Percentiles rank a stretch among this genome's conserved stretches.
These are phyloP conservation scores for Engystomops pustulosus DNA, from an alignment of 2,113 vertebrate genomes.

Conservation along the genomic window DNA sequence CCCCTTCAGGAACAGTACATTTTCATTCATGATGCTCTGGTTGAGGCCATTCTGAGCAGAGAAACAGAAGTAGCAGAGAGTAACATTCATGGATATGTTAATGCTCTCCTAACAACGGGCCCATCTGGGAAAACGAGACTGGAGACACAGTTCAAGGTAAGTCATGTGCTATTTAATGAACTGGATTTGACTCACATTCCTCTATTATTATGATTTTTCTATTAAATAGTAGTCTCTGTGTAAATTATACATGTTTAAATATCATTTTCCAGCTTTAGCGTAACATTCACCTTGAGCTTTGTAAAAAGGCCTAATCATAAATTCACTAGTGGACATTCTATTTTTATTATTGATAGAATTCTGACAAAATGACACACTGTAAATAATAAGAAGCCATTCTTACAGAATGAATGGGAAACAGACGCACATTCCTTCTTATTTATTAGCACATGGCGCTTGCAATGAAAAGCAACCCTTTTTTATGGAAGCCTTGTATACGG, in stretches of 20 bases:
- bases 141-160: constrained; percentile 93
- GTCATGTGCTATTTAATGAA: constrained; percentile 15
- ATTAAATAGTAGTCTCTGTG: neutral
- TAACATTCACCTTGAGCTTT: constrained; percentile 47
- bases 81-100: constrained; percentile 87
- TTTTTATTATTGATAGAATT: constrained; percentile 23
- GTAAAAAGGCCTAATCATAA: constrained; percentile 54
- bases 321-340: constrained; percentile 31
- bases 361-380: constrained; percentile 45
- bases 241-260: constrained; percentile 33
- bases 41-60: constrained; percentile 87
- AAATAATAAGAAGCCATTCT: constrained; percentile 18
- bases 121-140: constrained; percentile 83
- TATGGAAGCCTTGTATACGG: constrained; percentile 27
- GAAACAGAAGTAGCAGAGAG: constrained; percentile 86
- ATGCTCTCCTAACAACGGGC: constrained; percentile 86
- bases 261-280: constrained; percentile 4
- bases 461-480: constrained; percentile 26
- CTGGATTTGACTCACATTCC: constrained; percentile 7
- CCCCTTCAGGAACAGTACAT: constrained; percentile 89
- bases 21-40: constrained; percentile 92
- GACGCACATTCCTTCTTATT: constrained; percentile 25
- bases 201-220: constrained; percentile 3
- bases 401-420: constrained; percentile 33
- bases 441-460: constrained; percentile 14